These are phyloP conservation scores for Molossus molossus DNA, from an alignment of 2,797 vertebrate species.

Conservation along the genomic window DNA sequence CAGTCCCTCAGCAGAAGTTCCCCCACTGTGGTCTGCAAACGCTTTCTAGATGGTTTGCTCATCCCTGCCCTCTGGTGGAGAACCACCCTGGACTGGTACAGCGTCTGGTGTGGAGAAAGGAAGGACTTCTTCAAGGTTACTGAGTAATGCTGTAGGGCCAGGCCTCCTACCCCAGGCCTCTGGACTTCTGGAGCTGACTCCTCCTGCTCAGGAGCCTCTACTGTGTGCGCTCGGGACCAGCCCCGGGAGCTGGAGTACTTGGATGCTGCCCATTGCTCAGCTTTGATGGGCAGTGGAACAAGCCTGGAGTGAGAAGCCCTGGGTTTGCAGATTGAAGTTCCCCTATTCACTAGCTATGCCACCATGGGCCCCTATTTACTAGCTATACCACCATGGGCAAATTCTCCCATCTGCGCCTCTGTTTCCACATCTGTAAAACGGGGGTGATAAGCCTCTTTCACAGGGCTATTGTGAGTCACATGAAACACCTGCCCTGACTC, in stretches of 20 bases:
- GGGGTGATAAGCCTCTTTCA: constrained; percentile 45
- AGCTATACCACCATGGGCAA: not conserved
- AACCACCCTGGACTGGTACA: not conserved
- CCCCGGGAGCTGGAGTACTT: not conserved
- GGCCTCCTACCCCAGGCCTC: not conserved
- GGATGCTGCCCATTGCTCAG: not conserved
- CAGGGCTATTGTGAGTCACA: not conserved
- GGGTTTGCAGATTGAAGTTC: not conserved
- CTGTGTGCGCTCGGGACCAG: not conserved
- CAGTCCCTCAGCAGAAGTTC: not conserved
- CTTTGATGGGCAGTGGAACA: not conserved
- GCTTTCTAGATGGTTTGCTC: not conserved
- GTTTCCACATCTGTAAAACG: constrained; percentile 64
- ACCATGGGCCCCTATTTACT: not conserved
- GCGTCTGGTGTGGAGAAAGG: not conserved
- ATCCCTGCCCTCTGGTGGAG: not conserved
- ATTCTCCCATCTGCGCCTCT: constrained; percentile 32
- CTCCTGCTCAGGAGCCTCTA: not conserved
- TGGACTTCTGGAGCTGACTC: not conserved
- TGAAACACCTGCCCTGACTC: not conserved
- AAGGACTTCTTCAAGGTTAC: not conserved
- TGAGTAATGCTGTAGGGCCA: not conserved
- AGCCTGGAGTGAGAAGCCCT: not conserved
- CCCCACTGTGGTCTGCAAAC: not conserved
- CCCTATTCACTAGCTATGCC: not conserved